Conservation (phyloP, 1,140 invertebrate species). For the Aplysia californica region DNA sequence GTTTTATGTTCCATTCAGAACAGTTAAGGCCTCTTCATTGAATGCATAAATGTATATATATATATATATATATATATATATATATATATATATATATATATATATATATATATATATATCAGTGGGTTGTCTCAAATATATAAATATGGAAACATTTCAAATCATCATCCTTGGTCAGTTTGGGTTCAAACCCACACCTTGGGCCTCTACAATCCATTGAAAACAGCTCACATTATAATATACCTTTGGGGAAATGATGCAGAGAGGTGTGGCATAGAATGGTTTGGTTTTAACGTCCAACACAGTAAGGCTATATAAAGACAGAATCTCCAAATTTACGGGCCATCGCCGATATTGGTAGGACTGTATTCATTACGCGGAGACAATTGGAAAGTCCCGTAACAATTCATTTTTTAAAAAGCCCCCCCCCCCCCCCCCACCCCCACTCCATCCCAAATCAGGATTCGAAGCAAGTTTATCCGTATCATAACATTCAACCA, state of each 20-base stretch:
- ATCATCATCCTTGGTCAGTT: background rate
- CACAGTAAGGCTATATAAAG: background rate
- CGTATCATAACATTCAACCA: too few relatives aligned
- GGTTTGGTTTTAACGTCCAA: background rate
- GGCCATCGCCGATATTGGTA: too few relatives aligned
- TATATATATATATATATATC: conserved; percentile 10
- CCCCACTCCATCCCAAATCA: too few relatives aligned
- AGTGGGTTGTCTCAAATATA: background rate
- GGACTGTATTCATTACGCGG: too few relatives aligned
- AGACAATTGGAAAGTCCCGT: too few relatives aligned
- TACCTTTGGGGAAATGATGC: background rate
- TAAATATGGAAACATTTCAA: background rate
- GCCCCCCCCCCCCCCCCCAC: too few relatives aligned
- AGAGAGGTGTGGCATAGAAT: background rate
- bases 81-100: conserved; percentile 17
- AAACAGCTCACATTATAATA: too few relatives aligned
- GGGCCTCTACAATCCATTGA: too few relatives aligned
- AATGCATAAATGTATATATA: background rate
- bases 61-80: background rate
- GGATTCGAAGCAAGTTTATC: too few relatives aligned
- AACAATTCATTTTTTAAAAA: too few relatives aligned
- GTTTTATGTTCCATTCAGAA: background rate
- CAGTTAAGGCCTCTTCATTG: background rate
- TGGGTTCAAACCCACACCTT: too few relatives aligned
- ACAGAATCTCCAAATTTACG: background rate